Evolutionary conservation across 2,113 vertebrate genomes (phyloP), one percentile per base, ranked within the genome.

Genomic region (Callionymus lyra): DNA sequence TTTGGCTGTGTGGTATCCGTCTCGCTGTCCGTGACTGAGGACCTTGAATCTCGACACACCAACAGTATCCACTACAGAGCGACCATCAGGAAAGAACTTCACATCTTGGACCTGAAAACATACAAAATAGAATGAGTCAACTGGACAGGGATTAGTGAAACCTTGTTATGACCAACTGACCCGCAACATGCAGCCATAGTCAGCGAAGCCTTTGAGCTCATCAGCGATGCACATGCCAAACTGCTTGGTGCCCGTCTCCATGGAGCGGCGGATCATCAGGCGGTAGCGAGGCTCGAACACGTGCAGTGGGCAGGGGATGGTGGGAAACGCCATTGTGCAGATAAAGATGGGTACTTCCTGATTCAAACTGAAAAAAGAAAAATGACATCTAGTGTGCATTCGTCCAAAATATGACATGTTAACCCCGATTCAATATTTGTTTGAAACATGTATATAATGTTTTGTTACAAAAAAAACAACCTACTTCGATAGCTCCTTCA

Each of bases 301-400:
- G 2, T 94, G 92, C 64, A 94, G 86, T 0, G 88, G 91, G 64
- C 92, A 95, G 14, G 90, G 88, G 67, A 97, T 87, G 3, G 92
- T 91, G 66, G 93, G 92, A 72, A 97, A 95, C 58, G 92, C 90
- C 89, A 93, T 90, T 38, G 91, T 91, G 53, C 92, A 95, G 41
- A 94, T 87, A 6, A 96, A 95, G 82, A 97, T 90, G 63, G 93
- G 94, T 70, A 95, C 90, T 70, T 93, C 92, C 85, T 91, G 89
- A 75, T 91, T 93, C 69, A 96, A 73, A 72, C 92, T 96, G 68
- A 1, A 74, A 15, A 63, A 17, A 51, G 34, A 45, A 15, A 18
- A 16, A 9, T 8, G 34, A 19, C 2, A 16, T 16, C 4, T 6
- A 3, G 31, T 8, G 10, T 34, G 10, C n/a, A n/a, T n/a, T n/a